Base-by-base conservation (phyloP, 2,797 vertebrate genomes). In the Liasis olivaceus region DNA sequence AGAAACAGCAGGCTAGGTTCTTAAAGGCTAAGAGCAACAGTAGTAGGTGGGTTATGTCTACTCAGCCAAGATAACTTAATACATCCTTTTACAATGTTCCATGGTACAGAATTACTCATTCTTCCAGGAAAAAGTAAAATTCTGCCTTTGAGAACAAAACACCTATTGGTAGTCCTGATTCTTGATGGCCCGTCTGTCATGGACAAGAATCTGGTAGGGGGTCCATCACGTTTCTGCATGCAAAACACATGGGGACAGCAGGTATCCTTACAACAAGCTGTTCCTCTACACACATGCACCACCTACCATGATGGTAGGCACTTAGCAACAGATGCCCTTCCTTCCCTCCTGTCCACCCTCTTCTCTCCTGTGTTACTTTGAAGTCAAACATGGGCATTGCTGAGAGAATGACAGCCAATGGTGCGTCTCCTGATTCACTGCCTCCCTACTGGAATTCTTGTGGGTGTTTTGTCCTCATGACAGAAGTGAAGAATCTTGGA, bases 391-490 rank as follows among this genome's bases (percentile, higher is more conserved):
- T 89, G 85, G 85, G 59, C 24, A 54, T 58, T 47, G 59, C 66
- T 7, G 60, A 56, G n/a, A 87, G 69, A 56, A 64, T 42, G 28
- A 24, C 24, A 87, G 59, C 58, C 42, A 87, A 36, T 58, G 22
- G 63, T 62, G 31, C 85, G 26, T 26, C 42, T 81, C 58, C 64
- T 87, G 89, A 93, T 88, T 93, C 85, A 87, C 88, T 11, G 24
- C 59, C 87, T 72, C 69, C 89, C 92, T 81, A 22, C 59, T 54
- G 56, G 66, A 81, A 90, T 88, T 88, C 66, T 58, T 12, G 92
- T 90, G 47, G 92, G 89, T 63, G 92, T 93, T 93, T 90, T 93
- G 64, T 56, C 85, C 64, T 69, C n/a, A n/a, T 4, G 56, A 56
- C 66, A 87, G 85, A 72, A 88, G 28, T 66, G 24, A 85, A 66